Evolutionary conservation across 2,113 vertebrate genomes (phyloP).

Genomic region (Rhizomys pruinosus): DNA sequence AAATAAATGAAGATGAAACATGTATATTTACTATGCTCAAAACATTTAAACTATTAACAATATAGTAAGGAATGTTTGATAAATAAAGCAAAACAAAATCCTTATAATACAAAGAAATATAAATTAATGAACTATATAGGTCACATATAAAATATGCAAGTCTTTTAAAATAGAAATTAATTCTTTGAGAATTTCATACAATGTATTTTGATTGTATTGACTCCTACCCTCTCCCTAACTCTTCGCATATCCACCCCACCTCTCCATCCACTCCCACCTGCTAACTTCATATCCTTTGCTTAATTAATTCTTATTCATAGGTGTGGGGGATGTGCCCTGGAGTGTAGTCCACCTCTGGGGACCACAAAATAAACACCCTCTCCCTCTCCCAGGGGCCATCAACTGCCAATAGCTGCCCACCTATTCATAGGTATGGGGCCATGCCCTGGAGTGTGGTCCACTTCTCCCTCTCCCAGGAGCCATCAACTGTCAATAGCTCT

Average conservation of each 20-base stretch:
- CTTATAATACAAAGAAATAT: background rate
- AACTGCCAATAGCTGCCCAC: too few species aligned
- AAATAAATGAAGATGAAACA: slow-evolving; percentile 30
- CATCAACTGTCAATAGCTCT: background rate
- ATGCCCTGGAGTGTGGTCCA: background rate
- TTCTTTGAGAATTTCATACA: background rate
- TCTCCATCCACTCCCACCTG: background rate
- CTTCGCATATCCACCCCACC: background rate
- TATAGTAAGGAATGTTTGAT: slow-evolving; percentile 15
- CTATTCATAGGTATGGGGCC: background rate
- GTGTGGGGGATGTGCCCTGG: background rate
- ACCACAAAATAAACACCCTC: too few species aligned
- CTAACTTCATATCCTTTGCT: background rate
- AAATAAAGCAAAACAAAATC: slow-evolving; percentile 19
- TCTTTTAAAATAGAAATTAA: background rate
- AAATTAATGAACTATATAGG: background rate
- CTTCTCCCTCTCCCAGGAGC: too few species aligned
- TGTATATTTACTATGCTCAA: background rate
- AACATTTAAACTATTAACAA: slow-evolving; percentile 29
- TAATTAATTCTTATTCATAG: background rate
- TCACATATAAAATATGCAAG: background rate
- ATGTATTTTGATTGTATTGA: background rate
- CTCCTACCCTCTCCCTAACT: background rate
- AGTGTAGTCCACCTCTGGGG: background rate
- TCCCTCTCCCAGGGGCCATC: too few species aligned